A percentile compares a stretch with the other conserved stretches of the same genome.
phyloP scores from a whole-genome alignment of 1,140 invertebrate species.

The Dendroctonus ponderosae region DNA sequence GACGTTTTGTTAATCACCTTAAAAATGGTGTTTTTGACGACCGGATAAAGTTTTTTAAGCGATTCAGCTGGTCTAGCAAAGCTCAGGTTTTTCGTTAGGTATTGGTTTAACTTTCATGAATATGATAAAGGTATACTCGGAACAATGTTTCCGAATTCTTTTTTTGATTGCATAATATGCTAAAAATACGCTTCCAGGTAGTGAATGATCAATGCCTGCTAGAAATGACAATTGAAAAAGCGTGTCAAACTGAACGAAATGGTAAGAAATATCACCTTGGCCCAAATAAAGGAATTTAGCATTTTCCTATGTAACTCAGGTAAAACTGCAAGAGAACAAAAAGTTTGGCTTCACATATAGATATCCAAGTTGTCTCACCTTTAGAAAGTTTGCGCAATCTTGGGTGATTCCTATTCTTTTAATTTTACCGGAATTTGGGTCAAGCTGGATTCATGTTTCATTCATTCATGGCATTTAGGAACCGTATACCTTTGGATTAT shows the following conservation, averaged over 20 bases:
- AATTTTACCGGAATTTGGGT: constrained; percentile 22
- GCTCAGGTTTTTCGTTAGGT: too few relatives aligned
- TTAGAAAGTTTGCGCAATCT: constrained; percentile 13
- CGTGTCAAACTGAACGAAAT: neutral
- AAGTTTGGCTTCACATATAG: constrained; percentile 13
- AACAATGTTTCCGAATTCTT: too few relatives aligned
- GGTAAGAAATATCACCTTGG: neutral
- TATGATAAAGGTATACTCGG: too few relatives aligned
- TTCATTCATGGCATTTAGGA: neutral
- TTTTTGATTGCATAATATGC: too few relatives aligned
- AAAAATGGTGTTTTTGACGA: neutral
- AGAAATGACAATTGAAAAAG: too few relatives aligned
- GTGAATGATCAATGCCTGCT: too few relatives aligned
- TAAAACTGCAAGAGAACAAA: constrained; percentile 13
- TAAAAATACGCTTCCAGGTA: too few relatives aligned
- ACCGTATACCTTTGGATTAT: neutral
- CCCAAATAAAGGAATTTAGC: constrained; percentile 1
- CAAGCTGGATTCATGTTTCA: constrained; percentile 15
- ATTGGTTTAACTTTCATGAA: too few relatives aligned
- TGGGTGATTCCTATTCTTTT: constrained; percentile 17
- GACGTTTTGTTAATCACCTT: neutral
- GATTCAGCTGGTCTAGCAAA: too few relatives aligned
- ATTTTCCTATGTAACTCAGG: constrained; percentile 11
- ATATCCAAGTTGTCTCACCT: constrained; percentile 11
- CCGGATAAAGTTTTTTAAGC: too few relatives aligned